Percentiles rank a stretch among this genome's conserved stretches.
Conservation (phyloP, 1,140 invertebrate genomes). For the Metaphire vulgaris region DNA sequence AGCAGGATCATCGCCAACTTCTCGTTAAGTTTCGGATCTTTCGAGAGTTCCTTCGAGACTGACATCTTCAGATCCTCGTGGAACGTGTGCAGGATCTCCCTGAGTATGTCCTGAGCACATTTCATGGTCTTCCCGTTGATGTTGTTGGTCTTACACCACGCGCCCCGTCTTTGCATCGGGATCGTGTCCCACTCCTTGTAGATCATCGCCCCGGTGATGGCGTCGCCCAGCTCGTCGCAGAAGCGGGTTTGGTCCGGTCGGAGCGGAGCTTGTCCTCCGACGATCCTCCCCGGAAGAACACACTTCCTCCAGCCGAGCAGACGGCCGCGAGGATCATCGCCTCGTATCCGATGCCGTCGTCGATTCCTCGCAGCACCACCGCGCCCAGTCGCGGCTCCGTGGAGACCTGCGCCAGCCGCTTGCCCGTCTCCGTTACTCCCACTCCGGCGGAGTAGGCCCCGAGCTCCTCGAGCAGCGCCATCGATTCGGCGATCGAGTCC, state of each 20-base stretch:
- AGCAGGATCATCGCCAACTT: conserved; percentile 13
- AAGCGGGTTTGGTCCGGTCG: conserved; percentile 9
- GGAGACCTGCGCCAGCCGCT: conserved; percentile 35
- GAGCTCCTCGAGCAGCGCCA: conserved; percentile 34
- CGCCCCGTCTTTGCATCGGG: neutral
- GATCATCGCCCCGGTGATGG: conserved; percentile 1
- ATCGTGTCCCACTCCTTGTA: conserved; percentile 15
- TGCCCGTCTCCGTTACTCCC: conserved; percentile 40
- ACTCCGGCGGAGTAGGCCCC: conserved; percentile 33
- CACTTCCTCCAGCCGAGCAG: neutral
- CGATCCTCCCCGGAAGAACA: conserved; percentile 15
- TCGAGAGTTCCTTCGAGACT: neutral
- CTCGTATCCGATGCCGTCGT: conserved; percentile 10
- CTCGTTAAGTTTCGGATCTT: neutral
- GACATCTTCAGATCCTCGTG: neutral
- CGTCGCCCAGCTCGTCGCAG: conserved; percentile 14
- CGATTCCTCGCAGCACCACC: neutral
- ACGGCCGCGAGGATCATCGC: conserved; percentile 2
- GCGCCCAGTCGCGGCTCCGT: conserved; percentile 7
- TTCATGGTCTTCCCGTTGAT: conserved; percentile 12
- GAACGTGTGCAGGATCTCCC: conserved; percentile 8
- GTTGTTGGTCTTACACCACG: conserved; percentile 6
- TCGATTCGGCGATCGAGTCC: conserved; percentile 24
- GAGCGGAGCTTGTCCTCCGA: neutral
- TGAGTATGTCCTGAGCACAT: neutral